Conservation (phyloP, 2,113 vertebrate species). For the Pyxicephalus adspersus region DNA sequence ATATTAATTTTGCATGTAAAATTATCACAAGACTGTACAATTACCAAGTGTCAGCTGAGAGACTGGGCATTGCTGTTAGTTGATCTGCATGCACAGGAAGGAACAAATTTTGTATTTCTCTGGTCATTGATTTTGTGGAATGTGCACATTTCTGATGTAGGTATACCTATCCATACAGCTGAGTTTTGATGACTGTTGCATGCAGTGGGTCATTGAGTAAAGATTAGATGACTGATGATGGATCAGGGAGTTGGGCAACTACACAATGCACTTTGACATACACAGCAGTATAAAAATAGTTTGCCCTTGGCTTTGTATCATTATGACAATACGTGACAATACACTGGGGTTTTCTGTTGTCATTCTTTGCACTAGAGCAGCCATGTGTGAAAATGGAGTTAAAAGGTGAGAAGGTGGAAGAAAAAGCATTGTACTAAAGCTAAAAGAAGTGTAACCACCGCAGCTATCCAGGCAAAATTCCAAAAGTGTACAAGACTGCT, state of each 20-base stretch:
- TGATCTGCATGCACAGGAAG: too few species aligned
- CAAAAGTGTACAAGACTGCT: background rate
- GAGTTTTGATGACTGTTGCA: too few species aligned
- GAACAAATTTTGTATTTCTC: too few species aligned
- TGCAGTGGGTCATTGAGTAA: background rate
- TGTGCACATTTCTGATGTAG: too few species aligned
- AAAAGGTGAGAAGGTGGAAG: background rate
- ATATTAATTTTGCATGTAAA: too few species aligned
- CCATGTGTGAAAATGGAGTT: conserved; percentile 31
- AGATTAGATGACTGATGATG: background rate
- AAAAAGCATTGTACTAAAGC: background rate
- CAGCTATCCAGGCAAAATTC: background rate
- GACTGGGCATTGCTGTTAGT: too few species aligned
- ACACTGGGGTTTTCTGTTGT: conserved; percentile 24
- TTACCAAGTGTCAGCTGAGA: too few species aligned
- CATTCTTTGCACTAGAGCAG: conserved; percentile 13
- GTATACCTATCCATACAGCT: too few species aligned
- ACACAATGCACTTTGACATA: conserved; percentile 34
- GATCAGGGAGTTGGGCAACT: background rate
- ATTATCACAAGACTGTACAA: too few species aligned
- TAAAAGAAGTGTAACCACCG: background rate
- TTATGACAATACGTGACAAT: conserved; percentile 4
- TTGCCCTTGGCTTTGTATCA: conserved; percentile 34
- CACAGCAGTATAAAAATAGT: conserved; percentile 30
- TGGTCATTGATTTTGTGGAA: too few species aligned